These are phyloP conservation scores for Etheostoma spectabile DNA, from an alignment of 2,113 vertebrate genomes.

Conservation along the genomic window DNA sequence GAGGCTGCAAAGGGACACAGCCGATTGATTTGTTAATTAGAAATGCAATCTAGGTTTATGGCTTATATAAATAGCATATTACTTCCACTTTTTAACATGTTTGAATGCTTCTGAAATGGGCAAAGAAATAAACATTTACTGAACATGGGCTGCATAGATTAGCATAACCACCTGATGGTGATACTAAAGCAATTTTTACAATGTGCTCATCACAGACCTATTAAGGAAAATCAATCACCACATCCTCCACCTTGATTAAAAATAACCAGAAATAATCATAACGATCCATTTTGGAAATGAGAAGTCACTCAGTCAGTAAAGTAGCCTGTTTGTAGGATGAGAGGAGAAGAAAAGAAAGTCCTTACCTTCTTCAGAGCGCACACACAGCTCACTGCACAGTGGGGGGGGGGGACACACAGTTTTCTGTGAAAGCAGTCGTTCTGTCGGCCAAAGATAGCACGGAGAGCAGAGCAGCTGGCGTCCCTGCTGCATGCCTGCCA, in stretches of 20 bases:
- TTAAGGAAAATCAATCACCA: conserved; percentile 7
- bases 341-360: conserved; percentile 18
- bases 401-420: no score
- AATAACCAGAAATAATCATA: conserved; percentile 23
- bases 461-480: neutral
- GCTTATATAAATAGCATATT: neutral
- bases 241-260: conserved; percentile 8
- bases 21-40: neutral
- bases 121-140: neutral
- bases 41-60: neutral
- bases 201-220: conserved; percentile 13
- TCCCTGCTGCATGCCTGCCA: conserved; percentile 25
- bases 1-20: neutral
- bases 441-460: conserved; percentile 13
- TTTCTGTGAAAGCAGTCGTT: conserved; percentile 26
- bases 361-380: conserved; percentile 60
- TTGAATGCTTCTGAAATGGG: conserved; percentile 1
- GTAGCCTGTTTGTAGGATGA: conserved; percentile 11
- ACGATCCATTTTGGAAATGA: conserved; percentile 23
- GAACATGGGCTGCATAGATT: conserved; percentile 3
- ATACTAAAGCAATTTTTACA: conserved; percentile 24
- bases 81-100: neutral
- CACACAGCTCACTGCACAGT: conserved; percentile 2
- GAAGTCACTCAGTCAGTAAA: conserved; percentile 31
- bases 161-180: neutral